Evolutionary conservation across 2,888 invertebrate species (phyloP), one percentile per base, ranked within the genome.

Genomic region (Antheraea yamamai): DNA sequence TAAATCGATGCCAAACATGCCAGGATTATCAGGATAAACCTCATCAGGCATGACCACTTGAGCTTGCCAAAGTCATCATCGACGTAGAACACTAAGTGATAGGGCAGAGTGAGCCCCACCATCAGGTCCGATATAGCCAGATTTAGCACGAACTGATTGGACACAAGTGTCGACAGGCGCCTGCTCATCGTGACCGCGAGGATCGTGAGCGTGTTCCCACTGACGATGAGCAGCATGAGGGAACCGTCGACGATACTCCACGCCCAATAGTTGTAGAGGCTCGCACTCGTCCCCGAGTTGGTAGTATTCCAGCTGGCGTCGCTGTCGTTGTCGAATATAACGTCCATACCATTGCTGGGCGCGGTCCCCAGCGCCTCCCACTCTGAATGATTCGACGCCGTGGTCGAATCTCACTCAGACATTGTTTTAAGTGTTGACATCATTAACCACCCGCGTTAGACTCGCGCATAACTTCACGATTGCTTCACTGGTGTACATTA

Each of bases 1-100:
- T 96, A 96, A 83, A 97, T 96, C 80, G 97, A 97, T 73, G 97
- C 97, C 82, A 97, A 96, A 87, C 97, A 97, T 78, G 97, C 97
- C 85, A 97, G 95, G 81, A 96, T 96, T 79, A 97, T 96, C 75
- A 97, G 93, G 75, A 97, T 97, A 91, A 97, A 97, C 81, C 97
- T 93, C 86, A 97, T 92, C 73, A 97, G 88, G 83, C 97, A 97
- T 35, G 96, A 95, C 84, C 92, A 94, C 81, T 96, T 96, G 80
- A 95, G 94, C 72, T 91, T 90, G 61, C 96, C 96, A 81, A 97
- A 95, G 76, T 95, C 93, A 10, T 94, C 93, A 82, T 96, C 94
- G 79, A 97, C 88, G 89, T 97, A 97, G 91, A 98, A 97, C 72
- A 96, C 96, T 84, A 97, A 95, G 87, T 97, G 97, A 90, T 97